A percentile compares a stretch with the other conserved stretches of the same genome.
These are phyloP conservation scores for Cheilosia vulpina DNA, from an alignment of 2,888 invertebrate species.

Conservation along the genomic window DNA sequence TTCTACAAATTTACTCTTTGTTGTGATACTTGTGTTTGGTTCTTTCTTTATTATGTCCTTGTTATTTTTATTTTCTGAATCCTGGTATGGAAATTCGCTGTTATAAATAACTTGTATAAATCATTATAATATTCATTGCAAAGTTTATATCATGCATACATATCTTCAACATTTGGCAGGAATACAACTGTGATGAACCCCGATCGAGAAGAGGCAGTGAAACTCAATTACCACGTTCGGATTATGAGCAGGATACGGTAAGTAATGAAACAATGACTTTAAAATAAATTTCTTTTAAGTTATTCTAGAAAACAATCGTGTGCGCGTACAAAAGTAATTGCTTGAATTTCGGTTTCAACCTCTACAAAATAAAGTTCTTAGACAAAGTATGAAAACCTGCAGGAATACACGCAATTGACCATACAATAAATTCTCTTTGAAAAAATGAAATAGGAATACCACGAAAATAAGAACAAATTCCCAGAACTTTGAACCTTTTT, in stretches of 20 bases:
- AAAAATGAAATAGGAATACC: no score
- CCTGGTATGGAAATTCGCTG: constrained; percentile 28
- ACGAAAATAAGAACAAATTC: no score
- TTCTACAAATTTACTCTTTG: constrained; percentile 32
- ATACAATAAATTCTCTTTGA: no score
- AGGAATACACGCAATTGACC: no score
- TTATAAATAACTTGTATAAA: constrained; percentile 21
- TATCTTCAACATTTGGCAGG: constrained; percentile 79
- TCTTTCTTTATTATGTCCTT: constrained; percentile 49
- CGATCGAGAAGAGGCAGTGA: constrained; percentile 84
- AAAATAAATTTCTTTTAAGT: not conserved
- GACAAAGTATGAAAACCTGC: no score
- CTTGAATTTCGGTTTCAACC: no score
- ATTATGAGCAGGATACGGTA: constrained; percentile 84
- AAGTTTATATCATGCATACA: constrained; percentile 72
- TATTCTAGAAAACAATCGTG: constrained; percentile 27
- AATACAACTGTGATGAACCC: constrained; percentile 84
- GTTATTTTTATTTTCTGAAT: constrained; percentile 38
- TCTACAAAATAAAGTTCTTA: no score
- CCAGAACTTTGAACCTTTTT: no score
- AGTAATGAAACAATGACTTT: constrained; percentile 75
- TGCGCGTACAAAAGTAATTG: not conserved
- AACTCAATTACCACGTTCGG: constrained; percentile 82
- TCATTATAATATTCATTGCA: constrained; percentile 24
- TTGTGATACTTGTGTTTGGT: constrained; percentile 51